Evolutionary conservation across 1,140 invertebrate genomes (phyloP), one percentile per base, ranked within the genome.

Genomic region (Diorhabda sublineata): DNA sequence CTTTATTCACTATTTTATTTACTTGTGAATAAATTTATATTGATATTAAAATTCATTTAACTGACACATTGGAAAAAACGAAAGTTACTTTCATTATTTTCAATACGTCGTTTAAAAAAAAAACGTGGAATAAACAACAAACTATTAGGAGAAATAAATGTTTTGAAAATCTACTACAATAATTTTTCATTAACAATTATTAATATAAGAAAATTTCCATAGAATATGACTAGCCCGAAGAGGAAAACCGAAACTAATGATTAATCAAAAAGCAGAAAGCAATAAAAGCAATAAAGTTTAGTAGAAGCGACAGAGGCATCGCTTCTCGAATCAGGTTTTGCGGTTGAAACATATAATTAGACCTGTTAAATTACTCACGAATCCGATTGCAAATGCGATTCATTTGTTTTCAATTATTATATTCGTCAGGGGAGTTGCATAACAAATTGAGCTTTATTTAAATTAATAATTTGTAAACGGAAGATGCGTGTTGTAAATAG

Each of bases 341-440:
- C 47, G n/a, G 47, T n/a, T 8, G 6, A 52, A 52, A 52, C 47
- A 52, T 52, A 52, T 52, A 52, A 52, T 52, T 52, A 52, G 47
- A 52, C 47, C 47, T 52, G 47, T 52, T 52, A 52, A 52, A 52
- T 52, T 52, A 52, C 47, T 52, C 47, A 52, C 47, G 47, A 52
- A n/a, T n/a, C 6, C 6, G 6, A 52, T 52, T 52, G 47, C 47
- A 52, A 52, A 52, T 52, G 47, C 47, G 47, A 52, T 52, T 52
- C 47, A 52, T 52, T 52, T 52, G 47, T 52, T 52, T 52, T 52
- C 47, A 52, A 52, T 52, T 52, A 52, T 52, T 52, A 52, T 52
- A 52, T 52, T 52, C n/a, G 47, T 52, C 47, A 52, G n/a, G 47
- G 47, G 47, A 52, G 47, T 52, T 52, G 47, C 47, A 52, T 52